phyloP scores from a whole-genome alignment of 2,888 invertebrate species.

The Pammene fasciana region DNA sequence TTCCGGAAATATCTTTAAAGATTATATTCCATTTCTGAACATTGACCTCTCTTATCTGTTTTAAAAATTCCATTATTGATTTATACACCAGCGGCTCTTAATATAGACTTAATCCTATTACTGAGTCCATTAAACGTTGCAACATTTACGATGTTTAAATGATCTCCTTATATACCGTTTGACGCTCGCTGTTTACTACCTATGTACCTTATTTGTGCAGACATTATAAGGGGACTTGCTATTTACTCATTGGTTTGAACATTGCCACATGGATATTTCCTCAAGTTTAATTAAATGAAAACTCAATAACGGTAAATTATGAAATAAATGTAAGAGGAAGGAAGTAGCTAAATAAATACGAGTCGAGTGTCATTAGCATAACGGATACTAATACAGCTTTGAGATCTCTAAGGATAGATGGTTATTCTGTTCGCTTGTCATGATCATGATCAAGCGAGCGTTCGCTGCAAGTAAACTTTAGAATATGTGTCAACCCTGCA shows the following conservation, averaged over 20 bases:
- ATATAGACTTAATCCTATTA: constrained; percentile 22
- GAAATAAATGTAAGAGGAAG: constrained; percentile 15
- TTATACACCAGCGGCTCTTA: constrained; percentile 9
- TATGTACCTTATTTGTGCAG: background rate
- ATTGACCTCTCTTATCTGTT: constrained; percentile 12
- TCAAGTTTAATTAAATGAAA: background rate
- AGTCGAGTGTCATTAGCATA: constrained; percentile 1
- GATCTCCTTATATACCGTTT: constrained; percentile 43
- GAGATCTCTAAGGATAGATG: constrained; percentile 15
- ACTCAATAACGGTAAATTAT: background rate
- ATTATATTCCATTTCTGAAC: constrained; percentile 10
- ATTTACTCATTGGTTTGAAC: background rate
- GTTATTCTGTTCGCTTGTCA: background rate
- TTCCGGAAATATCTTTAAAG: constrained; percentile 16
- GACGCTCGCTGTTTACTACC: background rate
- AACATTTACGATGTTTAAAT: constrained; percentile 46
- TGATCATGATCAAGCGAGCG: background rate
- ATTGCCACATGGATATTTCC: background rate
- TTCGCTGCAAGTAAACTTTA: background rate
- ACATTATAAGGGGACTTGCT: background rate
- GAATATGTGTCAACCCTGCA: background rate
- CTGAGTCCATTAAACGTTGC: constrained; percentile 44
- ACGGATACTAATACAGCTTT: constrained; percentile 30
- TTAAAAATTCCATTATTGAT: constrained; percentile 16
- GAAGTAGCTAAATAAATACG: constrained; percentile 14